phyloP scores from a whole-genome alignment of 2,888 invertebrate species.

The Mimachlamys varia region DNA sequence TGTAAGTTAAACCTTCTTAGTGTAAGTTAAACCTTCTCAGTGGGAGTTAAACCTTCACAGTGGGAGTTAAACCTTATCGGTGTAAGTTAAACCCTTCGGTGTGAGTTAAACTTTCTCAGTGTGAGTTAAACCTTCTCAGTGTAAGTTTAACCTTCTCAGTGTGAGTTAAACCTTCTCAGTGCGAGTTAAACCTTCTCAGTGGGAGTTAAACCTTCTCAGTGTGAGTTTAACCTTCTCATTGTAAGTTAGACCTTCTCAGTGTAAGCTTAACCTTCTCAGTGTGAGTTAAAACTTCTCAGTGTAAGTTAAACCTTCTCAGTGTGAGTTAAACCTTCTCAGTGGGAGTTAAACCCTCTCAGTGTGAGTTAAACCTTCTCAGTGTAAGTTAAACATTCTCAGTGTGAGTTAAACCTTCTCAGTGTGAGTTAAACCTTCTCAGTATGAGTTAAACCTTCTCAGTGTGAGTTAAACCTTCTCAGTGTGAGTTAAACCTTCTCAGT shows the following conservation, averaged over 20 bases:
- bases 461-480: neutral
- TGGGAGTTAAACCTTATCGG: neutral
- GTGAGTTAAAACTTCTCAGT: neutral
- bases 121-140: neutral
- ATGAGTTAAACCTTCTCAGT: neutral
- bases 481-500: neutral
- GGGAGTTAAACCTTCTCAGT: neutral
- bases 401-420: neutral
- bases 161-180: neutral
- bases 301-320: neutral
- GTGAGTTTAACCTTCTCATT: neutral
- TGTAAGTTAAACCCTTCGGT: neutral
- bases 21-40: neutral
- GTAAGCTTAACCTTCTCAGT: neutral
- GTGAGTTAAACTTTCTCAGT: neutral
- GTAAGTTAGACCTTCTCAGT: neutral
- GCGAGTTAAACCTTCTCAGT: neutral
- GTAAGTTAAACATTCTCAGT: neutral
- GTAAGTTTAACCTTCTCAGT: neutral
- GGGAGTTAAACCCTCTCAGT: neutral
- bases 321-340: neutral
- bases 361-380: neutral
- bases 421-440: neutral
- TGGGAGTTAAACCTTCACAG: too few relatives aligned
- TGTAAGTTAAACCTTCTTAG: neutral